phyloP scores from a whole-genome alignment of 2,113 vertebrate species.

The Microtus oregoni region DNA sequence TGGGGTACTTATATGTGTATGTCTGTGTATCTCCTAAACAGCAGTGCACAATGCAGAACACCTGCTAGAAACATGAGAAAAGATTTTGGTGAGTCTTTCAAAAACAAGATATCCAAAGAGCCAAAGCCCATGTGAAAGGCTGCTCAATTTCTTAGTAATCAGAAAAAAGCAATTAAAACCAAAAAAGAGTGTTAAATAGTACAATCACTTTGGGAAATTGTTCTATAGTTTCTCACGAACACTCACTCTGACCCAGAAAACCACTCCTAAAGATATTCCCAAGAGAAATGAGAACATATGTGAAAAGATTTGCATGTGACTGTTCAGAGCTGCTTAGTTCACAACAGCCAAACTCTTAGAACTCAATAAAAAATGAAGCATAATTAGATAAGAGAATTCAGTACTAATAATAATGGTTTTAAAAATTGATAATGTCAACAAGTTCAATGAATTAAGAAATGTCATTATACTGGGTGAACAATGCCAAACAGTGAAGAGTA shows the following conservation, averaged over 20 bases:
- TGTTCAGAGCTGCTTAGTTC: constrained; percentile 36
- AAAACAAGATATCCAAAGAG: constrained; percentile 6
- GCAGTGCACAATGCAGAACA: not conserved
- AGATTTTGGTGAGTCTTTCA: not conserved
- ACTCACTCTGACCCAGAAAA: constrained; percentile 34
- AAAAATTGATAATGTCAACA: constrained; percentile 46
- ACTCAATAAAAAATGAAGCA: constrained; percentile 10
- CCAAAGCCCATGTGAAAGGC: not conserved
- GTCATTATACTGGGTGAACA: not conserved
- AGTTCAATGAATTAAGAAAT: constrained; percentile 35
- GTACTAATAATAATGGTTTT: not conserved
- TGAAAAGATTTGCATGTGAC: constrained; percentile 1
- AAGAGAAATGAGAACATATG: constrained; percentile 4
- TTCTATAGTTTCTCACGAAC: constrained; percentile 41
- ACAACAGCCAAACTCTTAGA: constrained; percentile 13
- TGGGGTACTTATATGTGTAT: not conserved
- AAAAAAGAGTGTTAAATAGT: constrained; percentile 39
- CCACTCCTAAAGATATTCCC: constrained; percentile 10
- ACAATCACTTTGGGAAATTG: constrained; percentile 44
- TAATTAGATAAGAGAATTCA: constrained; percentile 30
- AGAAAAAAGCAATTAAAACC: constrained; percentile 60
- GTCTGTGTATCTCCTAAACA: not conserved
- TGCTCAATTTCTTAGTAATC: constrained; percentile 24
- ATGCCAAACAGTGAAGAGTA: not conserved
- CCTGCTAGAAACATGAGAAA: not conserved